A percentile compares a stretch with the other conserved stretches of the same genome.
Conservation (phyloP, 2,113 vertebrate genomes). For the Dromas ardeola region DNA sequence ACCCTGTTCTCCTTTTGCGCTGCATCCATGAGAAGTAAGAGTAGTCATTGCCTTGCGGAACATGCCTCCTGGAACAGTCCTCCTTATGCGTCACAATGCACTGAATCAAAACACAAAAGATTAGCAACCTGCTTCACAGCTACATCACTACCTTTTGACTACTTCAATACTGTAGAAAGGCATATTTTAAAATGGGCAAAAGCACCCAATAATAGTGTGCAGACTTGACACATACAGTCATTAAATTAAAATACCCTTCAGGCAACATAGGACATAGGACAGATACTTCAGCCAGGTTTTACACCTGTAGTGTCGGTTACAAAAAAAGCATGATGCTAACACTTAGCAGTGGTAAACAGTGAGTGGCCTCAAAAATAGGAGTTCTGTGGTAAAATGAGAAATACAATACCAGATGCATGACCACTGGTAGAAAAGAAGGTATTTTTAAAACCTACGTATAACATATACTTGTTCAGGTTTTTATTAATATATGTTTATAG, state of each 20-base stretch:
- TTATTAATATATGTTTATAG: background rate
- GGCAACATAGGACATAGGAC: background rate
- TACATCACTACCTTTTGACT: background rate
- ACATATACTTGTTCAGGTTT: background rate
- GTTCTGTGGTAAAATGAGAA: background rate
- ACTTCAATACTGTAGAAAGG: background rate
- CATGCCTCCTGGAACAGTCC: background rate
- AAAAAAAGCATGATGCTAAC: background rate
- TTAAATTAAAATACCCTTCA: background rate
- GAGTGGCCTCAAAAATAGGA: background rate
- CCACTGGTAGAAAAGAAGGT: background rate
- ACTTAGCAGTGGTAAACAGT: background rate
- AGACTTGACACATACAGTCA: background rate
- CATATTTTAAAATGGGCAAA: background rate
- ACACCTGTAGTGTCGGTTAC: background rate
- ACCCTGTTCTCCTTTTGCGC: background rate
- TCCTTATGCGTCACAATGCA: background rate
- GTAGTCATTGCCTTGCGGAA: background rate
- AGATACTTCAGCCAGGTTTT: background rate
- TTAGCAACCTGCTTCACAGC: background rate
- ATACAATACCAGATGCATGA: background rate
- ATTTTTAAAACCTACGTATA: background rate
- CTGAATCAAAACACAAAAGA: background rate
- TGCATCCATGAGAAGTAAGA: background rate
- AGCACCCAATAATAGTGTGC: background rate